Percentiles rank a stretch among this genome's conserved stretches.
These are phyloP conservation scores for Caenorhabditis sp. DNA, from an alignment of 2,888 invertebrate genomes.

Conservation along the genomic window DNA sequence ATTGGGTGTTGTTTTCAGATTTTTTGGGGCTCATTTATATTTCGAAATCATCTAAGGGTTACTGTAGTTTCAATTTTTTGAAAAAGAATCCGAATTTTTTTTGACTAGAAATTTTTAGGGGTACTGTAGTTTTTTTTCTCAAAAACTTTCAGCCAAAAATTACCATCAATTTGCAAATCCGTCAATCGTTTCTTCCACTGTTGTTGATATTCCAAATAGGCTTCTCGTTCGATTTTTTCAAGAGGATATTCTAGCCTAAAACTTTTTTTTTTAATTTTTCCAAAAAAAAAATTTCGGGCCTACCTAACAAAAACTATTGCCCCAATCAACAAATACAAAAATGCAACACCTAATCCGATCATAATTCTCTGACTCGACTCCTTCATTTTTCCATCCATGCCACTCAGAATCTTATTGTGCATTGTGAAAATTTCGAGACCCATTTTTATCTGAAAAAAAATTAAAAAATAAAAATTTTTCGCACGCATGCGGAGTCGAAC, in stretches of 20 bases:
- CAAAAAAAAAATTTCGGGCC: too few relatives aligned
- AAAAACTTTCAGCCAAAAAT: neutral
- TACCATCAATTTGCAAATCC: conserved; percentile 45
- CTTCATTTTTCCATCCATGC: conserved; percentile 47
- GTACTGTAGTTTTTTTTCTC: neutral
- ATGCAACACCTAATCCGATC: conserved; percentile 55
- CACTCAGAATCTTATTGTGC: conserved; percentile 49
- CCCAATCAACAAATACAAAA: conserved; percentile 78
- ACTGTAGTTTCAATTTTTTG: too few relatives aligned
- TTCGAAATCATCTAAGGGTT: too few relatives aligned
- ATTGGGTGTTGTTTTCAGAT: too few relatives aligned
- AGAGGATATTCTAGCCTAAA: conserved; percentile 53
- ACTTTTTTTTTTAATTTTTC: neutral
- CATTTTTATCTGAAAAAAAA: conserved; percentile 32
- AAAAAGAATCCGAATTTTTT: too few relatives aligned
- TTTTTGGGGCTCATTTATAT: too few relatives aligned
- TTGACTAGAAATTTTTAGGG: too few relatives aligned
- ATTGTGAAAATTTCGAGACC: conserved; percentile 59
- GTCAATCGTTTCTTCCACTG: conserved; percentile 54
- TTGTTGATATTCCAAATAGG: conserved; percentile 54
- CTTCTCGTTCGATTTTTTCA: conserved; percentile 59
- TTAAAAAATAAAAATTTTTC: too few relatives aligned
- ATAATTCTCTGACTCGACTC: conserved; percentile 56
- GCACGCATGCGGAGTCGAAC: too few relatives aligned
- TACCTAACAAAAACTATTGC: conserved; percentile 78